Conservation (phyloP, 1,140 invertebrate species). For the Magallana angulata region DNA sequence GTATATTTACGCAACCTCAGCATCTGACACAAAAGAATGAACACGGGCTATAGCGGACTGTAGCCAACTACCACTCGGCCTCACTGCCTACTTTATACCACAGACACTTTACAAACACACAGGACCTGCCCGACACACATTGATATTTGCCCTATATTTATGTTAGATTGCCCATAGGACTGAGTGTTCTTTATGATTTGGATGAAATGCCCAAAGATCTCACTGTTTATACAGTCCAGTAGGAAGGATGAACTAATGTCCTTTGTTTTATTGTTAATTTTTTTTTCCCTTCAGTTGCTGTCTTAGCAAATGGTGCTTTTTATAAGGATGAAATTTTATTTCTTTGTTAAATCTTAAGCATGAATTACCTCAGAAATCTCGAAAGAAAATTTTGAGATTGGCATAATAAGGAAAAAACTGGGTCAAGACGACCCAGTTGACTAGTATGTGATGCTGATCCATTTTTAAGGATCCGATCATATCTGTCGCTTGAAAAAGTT, state of each 20-base stretch:
- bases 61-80: background rate
- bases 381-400: background rate
- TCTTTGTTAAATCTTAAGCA: slow-evolving; percentile 15
- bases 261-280: background rate
- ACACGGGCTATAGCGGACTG: background rate
- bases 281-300: background rate
- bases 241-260: background rate
- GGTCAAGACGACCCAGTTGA: background rate
- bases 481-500: background rate
- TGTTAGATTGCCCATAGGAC: background rate
- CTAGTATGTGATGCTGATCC: background rate
- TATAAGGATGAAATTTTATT: slow-evolving; percentile 23
- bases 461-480: background rate
- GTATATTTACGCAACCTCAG: background rate
- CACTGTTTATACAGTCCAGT: background rate
- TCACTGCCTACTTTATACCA: background rate
- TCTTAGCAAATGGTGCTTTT: slow-evolving; percentile 18
- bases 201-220: slow-evolving; percentile 3
- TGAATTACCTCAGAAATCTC: slow-evolving; percentile 5
- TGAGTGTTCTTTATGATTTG: background rate
- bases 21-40: background rate
- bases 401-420: slow-evolving; percentile 2
- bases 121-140: background rate
- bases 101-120: background rate
- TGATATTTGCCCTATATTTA: background rate